Evolutionary conservation across 2,888 invertebrate genomes (phyloP), one percentile per base, ranked within the genome.

Genomic region (Eristalis intricaria): DNA sequence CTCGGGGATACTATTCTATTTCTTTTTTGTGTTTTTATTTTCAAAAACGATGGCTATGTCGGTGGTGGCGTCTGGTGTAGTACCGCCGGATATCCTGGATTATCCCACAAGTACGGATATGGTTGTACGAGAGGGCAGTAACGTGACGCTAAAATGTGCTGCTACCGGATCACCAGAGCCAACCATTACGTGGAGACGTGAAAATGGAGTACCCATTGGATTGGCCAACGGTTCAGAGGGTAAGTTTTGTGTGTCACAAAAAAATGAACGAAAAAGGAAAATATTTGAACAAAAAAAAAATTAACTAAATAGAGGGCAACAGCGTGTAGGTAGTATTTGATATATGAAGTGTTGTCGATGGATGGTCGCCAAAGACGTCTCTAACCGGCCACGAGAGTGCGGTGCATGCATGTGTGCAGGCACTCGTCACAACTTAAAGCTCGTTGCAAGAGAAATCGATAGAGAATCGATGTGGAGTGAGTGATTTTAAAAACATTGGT

Each of bases 151-250:
- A 86, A 95, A 96, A 89, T 98, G 98, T 92, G 97, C 97, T 74
- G 98, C 98, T 73, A 97, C 96, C 66, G 97, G 98, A 86, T 96
- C 97, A 71, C 98, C 98, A 32, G 94, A 95, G 90, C 98, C 98
- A 50, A 96, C 95, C 90, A 97, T 98, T 92, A 96, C 95, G 89
- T 98, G 98, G 98, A 94, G 97, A 91, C 94, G 97, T 90, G 98
- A 98, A 93, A 96, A 96, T 91, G 95, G 96, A 89, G 96, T 96
- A 92, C 94, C 95, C 86, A 97, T 97, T 91, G 95, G 95, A 73
- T 92, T 96, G 87, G 94, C 95, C 85, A 95, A 95, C 90, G 96
- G 96, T 74, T 94, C 95, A 89, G 95, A 96, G 94, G 96, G 96
- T 96, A 93, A 93, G 92, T 91, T 89, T 61, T 68, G 13, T 60